A percentile compares a stretch with the other conserved stretches of the same genome.
These are phyloP conservation scores for Benthosema pterotum DNA, from an alignment of 2,797 vertebrate species.

Conservation along the genomic window DNA sequence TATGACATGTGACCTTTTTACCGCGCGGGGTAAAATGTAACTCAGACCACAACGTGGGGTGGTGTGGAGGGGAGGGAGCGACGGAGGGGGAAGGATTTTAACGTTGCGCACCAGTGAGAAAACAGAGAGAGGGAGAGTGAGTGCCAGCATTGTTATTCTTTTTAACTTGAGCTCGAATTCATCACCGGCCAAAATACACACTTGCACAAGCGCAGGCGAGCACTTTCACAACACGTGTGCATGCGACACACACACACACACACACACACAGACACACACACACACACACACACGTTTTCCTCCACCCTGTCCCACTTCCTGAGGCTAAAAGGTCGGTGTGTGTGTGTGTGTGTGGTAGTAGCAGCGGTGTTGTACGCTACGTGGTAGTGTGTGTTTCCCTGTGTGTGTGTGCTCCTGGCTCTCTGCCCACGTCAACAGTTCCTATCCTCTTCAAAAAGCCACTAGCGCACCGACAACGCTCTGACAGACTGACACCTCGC, in stretches of 20 bases:
- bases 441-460: conserved; percentile 66
- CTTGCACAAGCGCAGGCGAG: conserved; percentile 34
- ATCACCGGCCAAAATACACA: conserved; percentile 48
- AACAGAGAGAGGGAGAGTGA: conserved; percentile 39
- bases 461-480: conserved; percentile 53
- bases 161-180: conserved; percentile 46
- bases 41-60: conserved; percentile 52
- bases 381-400: conserved; percentile 58
- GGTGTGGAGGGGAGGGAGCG: neutral
- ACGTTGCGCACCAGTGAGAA: conserved; percentile 40
- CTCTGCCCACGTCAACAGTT: conserved; percentile 74
- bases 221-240: too few species aligned
- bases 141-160: conserved; percentile 51
- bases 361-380: conserved; percentile 29
- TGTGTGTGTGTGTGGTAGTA: conserved; percentile 35
- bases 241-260: neutral
- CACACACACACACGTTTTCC: neutral
- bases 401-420: conserved; percentile 65
- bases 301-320: conserved; percentile 55
- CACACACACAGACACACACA: neutral
- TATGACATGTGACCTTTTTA: conserved; percentile 70
- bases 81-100: conserved; percentile 34
- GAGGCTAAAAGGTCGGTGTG: conserved; percentile 63
- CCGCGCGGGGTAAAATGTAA: conserved; percentile 56
- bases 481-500: conserved; percentile 22